Evolutionary conservation across 2,888 invertebrate species (phyloP).

Genomic region (Balanococcus diminutus): DNA sequence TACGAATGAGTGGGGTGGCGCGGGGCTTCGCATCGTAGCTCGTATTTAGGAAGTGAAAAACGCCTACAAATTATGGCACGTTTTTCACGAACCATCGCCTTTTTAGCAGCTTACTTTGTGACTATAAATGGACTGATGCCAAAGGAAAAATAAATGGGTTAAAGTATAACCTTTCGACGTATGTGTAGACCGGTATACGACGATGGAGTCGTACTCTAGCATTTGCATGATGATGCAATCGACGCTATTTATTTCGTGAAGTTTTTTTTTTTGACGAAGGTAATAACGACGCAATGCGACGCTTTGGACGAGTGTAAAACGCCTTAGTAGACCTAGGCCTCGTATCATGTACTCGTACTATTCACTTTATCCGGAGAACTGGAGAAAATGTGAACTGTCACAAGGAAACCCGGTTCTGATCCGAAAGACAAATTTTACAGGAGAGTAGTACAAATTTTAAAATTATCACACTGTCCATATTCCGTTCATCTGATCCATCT

Average conservation of each 20-base stretch:
- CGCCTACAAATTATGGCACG: constrained; percentile 34
- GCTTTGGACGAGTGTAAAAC: background rate
- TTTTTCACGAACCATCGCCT: constrained; percentile 31
- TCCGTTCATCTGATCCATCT: too few relatives aligned
- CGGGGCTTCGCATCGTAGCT: background rate
- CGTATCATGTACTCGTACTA: too few relatives aligned
- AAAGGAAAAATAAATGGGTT: constrained; percentile 23
- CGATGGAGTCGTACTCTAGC: background rate
- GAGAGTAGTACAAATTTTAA: too few relatives aligned
- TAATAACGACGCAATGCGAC: background rate
- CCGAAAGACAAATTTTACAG: too few relatives aligned
- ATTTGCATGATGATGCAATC: background rate
- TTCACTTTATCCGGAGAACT: too few relatives aligned
- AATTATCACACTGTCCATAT: too few relatives aligned
- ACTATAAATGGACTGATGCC: constrained; percentile 11
- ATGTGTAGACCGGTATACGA: background rate
- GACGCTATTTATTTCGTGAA: constrained; percentile 1
- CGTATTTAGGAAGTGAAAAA: constrained; percentile 27
- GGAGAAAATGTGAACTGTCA: too few relatives aligned
- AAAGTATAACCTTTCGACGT: background rate
- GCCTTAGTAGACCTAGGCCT: too few relatives aligned
- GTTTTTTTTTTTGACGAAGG: background rate
- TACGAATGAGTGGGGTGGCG: too few relatives aligned
- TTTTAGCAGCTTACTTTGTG: constrained; percentile 20
- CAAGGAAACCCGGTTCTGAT: too few relatives aligned